Base-by-base conservation (phyloP, 2,113 vertebrate genomes). In the Sphaerodactylus townsendi region DNA sequence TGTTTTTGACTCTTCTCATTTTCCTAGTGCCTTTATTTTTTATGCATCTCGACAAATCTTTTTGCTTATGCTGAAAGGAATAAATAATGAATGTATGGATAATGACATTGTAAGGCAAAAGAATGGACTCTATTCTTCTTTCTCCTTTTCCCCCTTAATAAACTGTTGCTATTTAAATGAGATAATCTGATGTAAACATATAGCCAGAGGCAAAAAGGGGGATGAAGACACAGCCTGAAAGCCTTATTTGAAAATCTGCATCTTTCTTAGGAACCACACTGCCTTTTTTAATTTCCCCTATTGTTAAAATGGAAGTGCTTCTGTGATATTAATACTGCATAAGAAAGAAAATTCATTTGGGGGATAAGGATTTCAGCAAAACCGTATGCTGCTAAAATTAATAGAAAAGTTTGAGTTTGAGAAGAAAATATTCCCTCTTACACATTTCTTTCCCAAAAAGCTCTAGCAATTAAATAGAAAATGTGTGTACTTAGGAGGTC, bases 91-190 rank as follows among this genome's bases (percentile, higher is more conserved):
- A 75, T 90, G 86, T 81, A 86, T 69, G 79, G 70, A 87, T 78
- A 90, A 70, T 88, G 89, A 86, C 85, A 86, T 81, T 82, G 73
- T 25, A 2, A 94, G 79, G 77, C 77, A 94, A 87, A 2, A 92
- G 73, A 92, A 88, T 89, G 85, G 64, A 7, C 33, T 21, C 72
- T 71, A 86, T 56, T 69, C 89, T 89, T 83, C 79, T 84, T 53
- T 10, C 25, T 53, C 25, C 9, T 68, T 68, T 81, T 25, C 7
- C 8, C 1, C 1, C 25, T 46, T 33, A 25, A 86, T 46, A 92
- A 90, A 62, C 46, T 72, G 75, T 41, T 84, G 81, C 79, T 93
- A 88, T 92, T 95, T 91, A 91, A 94, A 92, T 89, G 90, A 94
- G 81, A 88, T 92, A 92, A 90, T 95, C 75, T 91, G 77, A 93